Percentiles rank a stretch among this genome's conserved stretches.
Conservation (phyloP, 2,113 vertebrate species). For the Butorides virescens region DNA sequence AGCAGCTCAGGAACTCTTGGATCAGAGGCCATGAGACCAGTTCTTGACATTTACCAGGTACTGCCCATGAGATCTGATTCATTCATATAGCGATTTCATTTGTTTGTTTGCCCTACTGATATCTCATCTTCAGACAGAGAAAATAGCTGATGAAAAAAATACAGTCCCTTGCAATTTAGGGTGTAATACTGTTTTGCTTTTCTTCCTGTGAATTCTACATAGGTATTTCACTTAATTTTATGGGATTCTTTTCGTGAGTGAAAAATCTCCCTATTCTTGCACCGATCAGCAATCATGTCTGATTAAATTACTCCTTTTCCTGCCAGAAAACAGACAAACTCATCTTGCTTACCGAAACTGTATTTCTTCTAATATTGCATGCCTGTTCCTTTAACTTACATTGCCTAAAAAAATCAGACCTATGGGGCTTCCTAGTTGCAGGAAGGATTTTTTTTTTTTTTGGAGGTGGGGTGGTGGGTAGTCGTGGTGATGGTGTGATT, state of each 20-base stretch:
- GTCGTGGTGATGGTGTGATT: background rate
- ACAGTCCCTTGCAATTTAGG: background rate
- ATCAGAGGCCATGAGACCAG: background rate
- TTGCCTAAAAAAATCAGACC: background rate
- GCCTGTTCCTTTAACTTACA: background rate
- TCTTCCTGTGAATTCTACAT: background rate
- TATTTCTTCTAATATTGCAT: background rate
- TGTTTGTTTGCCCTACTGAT: background rate
- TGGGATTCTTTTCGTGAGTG: background rate
- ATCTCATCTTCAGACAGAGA: background rate
- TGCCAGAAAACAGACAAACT: background rate
- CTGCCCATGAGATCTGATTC: background rate
- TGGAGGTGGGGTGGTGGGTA: rapidly evolving
- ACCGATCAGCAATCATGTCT: background rate
- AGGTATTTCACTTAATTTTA: background rate
- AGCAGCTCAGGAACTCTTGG: constrained; percentile 51
- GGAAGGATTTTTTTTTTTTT: background rate
- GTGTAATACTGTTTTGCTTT: background rate
- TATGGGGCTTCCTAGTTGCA: background rate
- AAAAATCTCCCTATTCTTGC: background rate
- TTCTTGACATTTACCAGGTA: constrained; percentile 59
- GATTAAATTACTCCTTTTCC: background rate
- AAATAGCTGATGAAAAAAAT: background rate
- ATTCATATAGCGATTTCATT: background rate
- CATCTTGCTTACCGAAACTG: background rate